A percentile compares a stretch with the other conserved stretches of the same genome.
phyloP scores from a whole-genome alignment of 2,113 vertebrate genomes.

The Castor canadensis region DNA sequence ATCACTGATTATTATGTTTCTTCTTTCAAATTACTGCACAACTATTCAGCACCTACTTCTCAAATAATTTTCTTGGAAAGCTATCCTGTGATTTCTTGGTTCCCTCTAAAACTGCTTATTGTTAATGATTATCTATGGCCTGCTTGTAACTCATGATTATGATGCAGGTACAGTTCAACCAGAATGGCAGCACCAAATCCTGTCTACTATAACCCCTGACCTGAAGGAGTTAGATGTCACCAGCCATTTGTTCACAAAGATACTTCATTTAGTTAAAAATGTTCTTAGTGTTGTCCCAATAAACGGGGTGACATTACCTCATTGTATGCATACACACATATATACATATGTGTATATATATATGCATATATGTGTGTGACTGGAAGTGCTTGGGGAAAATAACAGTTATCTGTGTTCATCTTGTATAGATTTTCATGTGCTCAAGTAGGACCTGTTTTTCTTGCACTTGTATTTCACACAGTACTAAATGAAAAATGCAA shows the following conservation, averaged over 20 bases:
- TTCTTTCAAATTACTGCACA: neutral
- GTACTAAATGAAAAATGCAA: neutral
- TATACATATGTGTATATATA: no score
- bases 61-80: neutral
- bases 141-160: neutral
- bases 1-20: neutral
- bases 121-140: neutral
- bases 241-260: neutral
- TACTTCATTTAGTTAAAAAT: neutral
- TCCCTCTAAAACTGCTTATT: neutral
- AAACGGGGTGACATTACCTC: neutral
- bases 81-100: neutral
- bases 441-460: neutral
- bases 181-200: neutral
- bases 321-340: neutral
- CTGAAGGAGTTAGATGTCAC: neutral
- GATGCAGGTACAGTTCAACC: accelerated
- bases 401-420: neutral
- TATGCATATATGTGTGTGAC: no score
- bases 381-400: neutral
- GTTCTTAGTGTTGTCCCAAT: neutral
- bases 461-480: neutral
- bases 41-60: neutral
- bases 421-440: neutral
- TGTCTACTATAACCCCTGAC: neutral